Percentiles rank a stretch among this genome's conserved stretches.
These are phyloP conservation scores for Zeugodacus cucurbitae DNA, from an alignment of 1,140 invertebrate genomes.

Conservation along the genomic window DNA sequence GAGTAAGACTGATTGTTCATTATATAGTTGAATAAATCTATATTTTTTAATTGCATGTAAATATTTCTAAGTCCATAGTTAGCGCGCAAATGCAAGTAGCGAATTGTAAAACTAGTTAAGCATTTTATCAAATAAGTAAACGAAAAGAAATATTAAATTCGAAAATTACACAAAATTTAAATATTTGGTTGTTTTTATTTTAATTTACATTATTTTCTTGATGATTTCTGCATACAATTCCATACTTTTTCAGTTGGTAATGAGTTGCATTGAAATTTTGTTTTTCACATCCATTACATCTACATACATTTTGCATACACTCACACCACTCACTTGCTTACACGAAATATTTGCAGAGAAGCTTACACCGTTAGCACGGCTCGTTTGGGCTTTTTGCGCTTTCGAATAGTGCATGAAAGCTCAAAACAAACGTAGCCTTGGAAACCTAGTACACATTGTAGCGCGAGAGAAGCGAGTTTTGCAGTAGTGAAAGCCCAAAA, in stretches of 20 bases:
- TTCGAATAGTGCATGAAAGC: not conserved
- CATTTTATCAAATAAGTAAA: not conserved
- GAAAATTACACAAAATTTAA: conserved; percentile 4
- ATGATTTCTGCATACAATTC: not conserved
- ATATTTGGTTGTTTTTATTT: not conserved
- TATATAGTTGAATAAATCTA: not conserved
- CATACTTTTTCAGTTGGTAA: not conserved
- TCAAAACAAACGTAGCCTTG: not conserved
- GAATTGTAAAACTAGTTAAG: conserved; percentile 2
- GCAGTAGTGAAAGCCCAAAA: too few relatives aligned
- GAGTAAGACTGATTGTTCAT: conserved; percentile 19
- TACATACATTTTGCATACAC: not conserved
- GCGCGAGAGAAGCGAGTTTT: too few relatives aligned
- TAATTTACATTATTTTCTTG: not conserved
- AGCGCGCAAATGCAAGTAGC: conserved; percentile 7
- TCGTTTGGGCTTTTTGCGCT: not conserved
- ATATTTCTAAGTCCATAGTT: not conserved
- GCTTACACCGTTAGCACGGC: not conserved
- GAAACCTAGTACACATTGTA: not conserved
- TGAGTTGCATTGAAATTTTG: not conserved
- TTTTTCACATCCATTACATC: not conserved
- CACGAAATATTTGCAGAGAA: conserved; percentile 25
- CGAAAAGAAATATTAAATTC: not conserved
- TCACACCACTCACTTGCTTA: conserved; percentile 3
- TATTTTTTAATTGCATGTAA: conserved; percentile 7